These are phyloP conservation scores for Dendrolimus houi DNA, from an alignment of 2,888 invertebrate genomes.

Conservation along the genomic window DNA sequence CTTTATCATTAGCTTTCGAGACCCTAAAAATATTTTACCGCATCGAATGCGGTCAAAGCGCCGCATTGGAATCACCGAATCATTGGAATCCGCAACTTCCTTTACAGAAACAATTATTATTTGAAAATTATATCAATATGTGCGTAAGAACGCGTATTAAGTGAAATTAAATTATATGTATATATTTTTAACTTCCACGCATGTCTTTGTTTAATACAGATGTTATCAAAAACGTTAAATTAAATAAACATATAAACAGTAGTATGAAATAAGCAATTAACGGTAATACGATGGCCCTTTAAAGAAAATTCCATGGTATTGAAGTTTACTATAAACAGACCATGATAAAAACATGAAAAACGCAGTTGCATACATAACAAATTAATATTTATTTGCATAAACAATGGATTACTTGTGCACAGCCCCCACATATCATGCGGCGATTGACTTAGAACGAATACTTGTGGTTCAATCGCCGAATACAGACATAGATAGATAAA, in stretches of 20 bases:
- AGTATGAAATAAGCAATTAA: conserved; percentile 18
- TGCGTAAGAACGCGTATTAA: conserved; percentile 47
- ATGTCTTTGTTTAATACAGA: conserved; percentile 42
- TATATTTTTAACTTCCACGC: conserved; percentile 34
- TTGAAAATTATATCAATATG: conserved; percentile 28
- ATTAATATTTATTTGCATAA: conserved; percentile 60
- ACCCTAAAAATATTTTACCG: no score
- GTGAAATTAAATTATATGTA: conserved; percentile 10
- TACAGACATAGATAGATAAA: no score
- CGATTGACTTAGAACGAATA: neutral
- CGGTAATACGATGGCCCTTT: conserved; percentile 18
- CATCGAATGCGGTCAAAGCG: conserved; percentile 33
- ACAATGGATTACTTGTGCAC: conserved; percentile 53
- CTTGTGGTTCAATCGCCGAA: conserved; percentile 6
- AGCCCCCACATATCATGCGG: neutral
- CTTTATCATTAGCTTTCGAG: no score
- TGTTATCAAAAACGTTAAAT: conserved; percentile 29
- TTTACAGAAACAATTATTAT: conserved; percentile 50
- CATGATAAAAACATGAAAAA: conserved; percentile 35
- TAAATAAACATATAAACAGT: neutral
- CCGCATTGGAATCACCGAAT: no score
- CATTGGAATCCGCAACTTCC: conserved; percentile 61
- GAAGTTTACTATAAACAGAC: conserved; percentile 12
- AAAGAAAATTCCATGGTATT: conserved; percentile 18
- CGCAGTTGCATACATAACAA: conserved; percentile 42